These are phyloP conservation scores for Pempheris klunzingeri DNA, from an alignment of 2,797 vertebrate species.

Conservation along the genomic window DNA sequence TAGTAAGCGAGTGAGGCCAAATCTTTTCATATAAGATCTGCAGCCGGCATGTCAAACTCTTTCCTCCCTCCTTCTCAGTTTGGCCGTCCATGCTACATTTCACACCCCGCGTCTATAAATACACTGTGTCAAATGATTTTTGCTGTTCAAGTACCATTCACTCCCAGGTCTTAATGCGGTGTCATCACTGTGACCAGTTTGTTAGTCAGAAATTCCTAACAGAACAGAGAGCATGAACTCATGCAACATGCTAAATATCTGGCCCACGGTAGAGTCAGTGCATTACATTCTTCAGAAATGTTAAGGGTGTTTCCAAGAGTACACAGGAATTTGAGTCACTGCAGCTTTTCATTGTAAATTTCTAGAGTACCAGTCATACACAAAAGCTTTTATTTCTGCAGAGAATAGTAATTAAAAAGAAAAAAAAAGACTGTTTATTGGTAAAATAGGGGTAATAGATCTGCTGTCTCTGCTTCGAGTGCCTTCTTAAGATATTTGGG, in stretches of 20 bases:
- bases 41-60: not conserved
- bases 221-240: not conserved
- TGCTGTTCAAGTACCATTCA: conserved; percentile 29
- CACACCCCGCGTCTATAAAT: conserved; percentile 51
- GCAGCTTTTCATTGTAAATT: conserved; percentile 4
- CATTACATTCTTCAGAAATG: not conserved
- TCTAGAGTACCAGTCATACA: not conserved
- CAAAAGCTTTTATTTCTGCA: conserved; percentile 30
- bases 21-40: not conserved
- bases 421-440: conserved; percentile 18
- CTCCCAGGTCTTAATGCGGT: conserved; percentile 12
- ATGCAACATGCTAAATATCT: not conserved
- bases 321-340: not conserved
- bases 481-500: conserved; percentile 65
- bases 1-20: not conserved
- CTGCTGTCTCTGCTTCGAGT: conserved; percentile 31
- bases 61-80: conserved; percentile 35
- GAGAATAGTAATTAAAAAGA: conserved; percentile 32
- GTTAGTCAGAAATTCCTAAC: conserved; percentile 6
- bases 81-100: conserved; percentile 63
- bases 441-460: conserved; percentile 31
- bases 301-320: not conserved
- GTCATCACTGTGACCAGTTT: conserved; percentile 23
- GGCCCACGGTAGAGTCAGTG: not conserved
- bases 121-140: conserved; percentile 33